Conservation (phyloP, 2,113 vertebrate genomes). For the Rutilus rutilus region DNA sequence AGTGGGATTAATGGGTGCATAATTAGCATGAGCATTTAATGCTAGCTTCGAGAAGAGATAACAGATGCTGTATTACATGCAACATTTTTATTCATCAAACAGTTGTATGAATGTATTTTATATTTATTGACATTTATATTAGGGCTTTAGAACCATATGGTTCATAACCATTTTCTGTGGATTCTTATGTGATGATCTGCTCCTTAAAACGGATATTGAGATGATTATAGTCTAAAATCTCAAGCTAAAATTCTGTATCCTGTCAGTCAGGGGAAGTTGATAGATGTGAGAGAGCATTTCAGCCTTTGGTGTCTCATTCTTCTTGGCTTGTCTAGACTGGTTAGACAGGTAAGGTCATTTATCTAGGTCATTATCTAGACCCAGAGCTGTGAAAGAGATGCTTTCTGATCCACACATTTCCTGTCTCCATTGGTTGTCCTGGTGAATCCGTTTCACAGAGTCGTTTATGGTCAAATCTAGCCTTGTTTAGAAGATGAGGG, state of each 20-base stretch:
- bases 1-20: too few relatives aligned
- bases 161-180: neutral
- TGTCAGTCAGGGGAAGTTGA: neutral
- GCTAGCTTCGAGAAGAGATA: too few relatives aligned
- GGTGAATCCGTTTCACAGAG: neutral
- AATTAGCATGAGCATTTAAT: too few relatives aligned
- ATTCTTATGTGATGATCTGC: neutral
- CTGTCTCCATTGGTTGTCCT: neutral
- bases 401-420: neutral
- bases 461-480: neutral
- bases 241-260: neutral
- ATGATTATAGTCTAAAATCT: neutral
- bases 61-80: too few relatives aligned
- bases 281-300: neutral
- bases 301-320: neutral
- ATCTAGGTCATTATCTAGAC: neutral
- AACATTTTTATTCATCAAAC: too few relatives aligned
- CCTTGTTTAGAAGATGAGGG: neutral
- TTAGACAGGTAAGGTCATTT: slow-evolving; percentile 7
- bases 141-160: neutral
- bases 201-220: neutral
- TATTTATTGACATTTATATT: neutral
- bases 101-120: too few relatives aligned
- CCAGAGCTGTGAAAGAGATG: neutral
- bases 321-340: slow-evolving; percentile 30